These are phyloP conservation scores for Phataginus tricuspis DNA, from an alignment of 2,797 vertebrate genomes.

Conservation along the genomic window DNA sequence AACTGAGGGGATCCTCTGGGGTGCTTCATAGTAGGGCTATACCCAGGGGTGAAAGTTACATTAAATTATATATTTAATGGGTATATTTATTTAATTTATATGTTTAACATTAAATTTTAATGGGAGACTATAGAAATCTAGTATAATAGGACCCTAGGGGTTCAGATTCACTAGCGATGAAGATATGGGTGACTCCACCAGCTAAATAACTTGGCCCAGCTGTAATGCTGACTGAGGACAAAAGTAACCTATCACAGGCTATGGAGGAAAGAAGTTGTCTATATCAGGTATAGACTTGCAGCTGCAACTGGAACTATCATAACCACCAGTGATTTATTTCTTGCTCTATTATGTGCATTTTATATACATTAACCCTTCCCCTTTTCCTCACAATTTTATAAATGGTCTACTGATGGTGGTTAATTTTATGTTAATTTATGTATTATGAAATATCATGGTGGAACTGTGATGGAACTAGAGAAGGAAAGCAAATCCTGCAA, in stretches of 20 bases:
- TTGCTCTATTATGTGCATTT: not conserved
- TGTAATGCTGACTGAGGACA: not conserved
- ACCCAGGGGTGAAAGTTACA: not conserved
- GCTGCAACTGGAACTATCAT: not conserved
- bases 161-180: not conserved
- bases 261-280: not conserved
- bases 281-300: not conserved
- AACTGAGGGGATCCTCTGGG: not conserved
- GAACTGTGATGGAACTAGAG: not conserved
- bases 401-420: not conserved
- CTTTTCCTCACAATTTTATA: not conserved
- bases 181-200: not conserved
- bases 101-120: conserved; percentile 34
- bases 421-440: not conserved
- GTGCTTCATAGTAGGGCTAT: not conserved
- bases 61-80: conserved; percentile 8
- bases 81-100: not conserved
- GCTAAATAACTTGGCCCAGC: not conserved
- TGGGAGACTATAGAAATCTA: not conserved
- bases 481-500: not conserved
- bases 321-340: not conserved
- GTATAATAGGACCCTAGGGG: not conserved
- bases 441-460: not conserved
- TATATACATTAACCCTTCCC: not conserved
- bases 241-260: not conserved